phyloP scores from a whole-genome alignment of 1,140 invertebrate species.

The Caenorhabditis latens region DNA sequence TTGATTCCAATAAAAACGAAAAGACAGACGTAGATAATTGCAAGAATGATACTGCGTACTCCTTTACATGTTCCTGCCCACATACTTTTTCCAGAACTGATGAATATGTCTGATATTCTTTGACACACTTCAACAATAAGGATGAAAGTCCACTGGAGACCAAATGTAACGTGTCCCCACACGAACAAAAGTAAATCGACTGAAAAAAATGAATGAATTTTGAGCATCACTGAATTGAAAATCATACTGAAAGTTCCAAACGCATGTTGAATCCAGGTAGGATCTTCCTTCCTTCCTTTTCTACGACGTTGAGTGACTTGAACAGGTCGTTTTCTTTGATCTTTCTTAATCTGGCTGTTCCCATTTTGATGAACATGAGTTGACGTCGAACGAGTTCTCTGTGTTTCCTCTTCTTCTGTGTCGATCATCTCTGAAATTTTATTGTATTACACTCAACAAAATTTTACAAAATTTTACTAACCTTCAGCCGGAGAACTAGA shows the following conservation, averaged over 20 bases:
- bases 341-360: conserved; percentile 3
- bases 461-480: not conserved
- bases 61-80: conserved; percentile 4
- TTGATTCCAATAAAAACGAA: not conserved
- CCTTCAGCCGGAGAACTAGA: conserved; percentile 30
- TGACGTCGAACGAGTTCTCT: not conserved
- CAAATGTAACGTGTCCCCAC: not conserved
- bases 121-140: conserved; percentile 47
- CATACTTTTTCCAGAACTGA: conserved; percentile 12
- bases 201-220: not conserved
- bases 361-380: conserved; percentile 25
- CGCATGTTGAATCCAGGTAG: conserved; percentile 11
- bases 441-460: not conserved
- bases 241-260: not conserved
- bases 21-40: not conserved
- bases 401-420: conserved; percentile 16
- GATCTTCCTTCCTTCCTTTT: conserved; percentile 33
- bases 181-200: not conserved
- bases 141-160: conserved; percentile 29
- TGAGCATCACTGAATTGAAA: not conserved
- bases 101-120: conserved; percentile 23
- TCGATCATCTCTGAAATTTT: conserved; percentile 23
- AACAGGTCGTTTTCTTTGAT: conserved; percentile 12
- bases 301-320: conserved; percentile 16
- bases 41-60: not conserved